A percentile compares a stretch with the other conserved stretches of the same genome.
phyloP scores from a whole-genome alignment of 2,888 invertebrate species.

The Alloscopus bannaensis region DNA sequence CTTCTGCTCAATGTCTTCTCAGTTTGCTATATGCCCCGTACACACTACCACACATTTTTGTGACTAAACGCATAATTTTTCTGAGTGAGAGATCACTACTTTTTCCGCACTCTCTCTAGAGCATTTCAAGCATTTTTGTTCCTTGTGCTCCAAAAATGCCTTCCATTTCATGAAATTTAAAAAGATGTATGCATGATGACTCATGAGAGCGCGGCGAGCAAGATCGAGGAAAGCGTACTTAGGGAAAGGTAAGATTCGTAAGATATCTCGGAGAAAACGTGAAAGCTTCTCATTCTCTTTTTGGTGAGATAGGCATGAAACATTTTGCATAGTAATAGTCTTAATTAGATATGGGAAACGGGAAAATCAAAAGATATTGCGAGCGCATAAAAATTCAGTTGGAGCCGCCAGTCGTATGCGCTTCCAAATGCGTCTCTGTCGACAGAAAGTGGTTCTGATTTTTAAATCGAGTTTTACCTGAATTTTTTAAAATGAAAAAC shows the following conservation, averaged over 20 bases:
- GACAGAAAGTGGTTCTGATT: no score
- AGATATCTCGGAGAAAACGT: background rate
- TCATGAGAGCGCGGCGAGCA: background rate
- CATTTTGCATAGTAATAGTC: constrained; percentile 71
- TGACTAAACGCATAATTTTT: constrained; percentile 48
- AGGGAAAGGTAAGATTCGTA: constrained; percentile 1
- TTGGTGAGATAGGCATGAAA: constrained; percentile 65
- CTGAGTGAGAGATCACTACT: constrained; percentile 28
- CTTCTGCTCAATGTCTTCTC: constrained; percentile 6
- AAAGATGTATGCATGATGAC: background rate
- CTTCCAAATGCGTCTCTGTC: no score
- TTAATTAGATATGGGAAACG: constrained; percentile 65
- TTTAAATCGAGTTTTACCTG: background rate
- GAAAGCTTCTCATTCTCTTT: constrained; percentile 14
- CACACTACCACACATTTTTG: constrained; percentile 3
- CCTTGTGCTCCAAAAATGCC: no score
- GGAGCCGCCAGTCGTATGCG: no score
- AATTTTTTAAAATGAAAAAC: background rate
- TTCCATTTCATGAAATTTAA: constrained; percentile 12
- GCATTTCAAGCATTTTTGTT: background rate
- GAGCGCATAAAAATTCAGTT: no score
- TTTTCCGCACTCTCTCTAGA: constrained; percentile 1
- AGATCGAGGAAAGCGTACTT: constrained; percentile 8
- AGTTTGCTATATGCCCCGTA: background rate
- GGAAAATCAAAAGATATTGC: background rate